Evolutionary conservation across 2,113 vertebrate genomes (phyloP), one percentile per base, ranked within the genome.

Genomic region (Oxygymnocypris stewartii): DNA sequence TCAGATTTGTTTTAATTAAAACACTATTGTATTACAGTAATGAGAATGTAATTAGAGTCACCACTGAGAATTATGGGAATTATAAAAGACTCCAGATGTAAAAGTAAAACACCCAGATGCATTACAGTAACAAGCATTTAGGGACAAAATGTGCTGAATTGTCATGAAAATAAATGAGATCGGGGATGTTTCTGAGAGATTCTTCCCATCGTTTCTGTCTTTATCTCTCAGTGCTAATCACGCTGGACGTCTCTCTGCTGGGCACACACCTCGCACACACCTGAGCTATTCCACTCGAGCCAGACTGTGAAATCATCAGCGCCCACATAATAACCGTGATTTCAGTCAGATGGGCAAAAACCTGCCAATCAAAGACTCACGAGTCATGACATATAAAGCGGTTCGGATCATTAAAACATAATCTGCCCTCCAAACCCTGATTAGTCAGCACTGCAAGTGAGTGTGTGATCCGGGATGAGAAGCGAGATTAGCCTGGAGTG

Each of bases 301-400:
- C 57, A 35, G 25, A 37, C 77, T 59, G 57, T 81, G 57, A 81
- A 47, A 82, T 69, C 10, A 6, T 6, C 67, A 84, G 49, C 7
- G 12, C 31, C 28, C 47, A 54, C 82, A 59, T 74, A 74, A 54
- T 57, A 59, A 84, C 82, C 69, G 28, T 63, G 20, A 54, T 49
- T 83, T 51, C 42, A 49, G 81, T 83, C 81, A 71, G 44, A 71
- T 31, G 65, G 65, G 18, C 81, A 83, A 49, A 83, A 83, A 83
- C 42, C 65, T 83, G 42, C 65, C 63, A 83, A 71, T 83, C 65
- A 83, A 44, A 82, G 4, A 82, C 59, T 47, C 57, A 14, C 6
- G 44, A 71, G 44, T 83, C 42, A 23, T 69, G 63, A 71, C n/a
- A 35, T 51, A 69, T 42, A 69, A 82, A 67, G 9, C 16, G 5